Conservation (phyloP, 2,113 vertebrate genomes). For the Felis chaus region DNA sequence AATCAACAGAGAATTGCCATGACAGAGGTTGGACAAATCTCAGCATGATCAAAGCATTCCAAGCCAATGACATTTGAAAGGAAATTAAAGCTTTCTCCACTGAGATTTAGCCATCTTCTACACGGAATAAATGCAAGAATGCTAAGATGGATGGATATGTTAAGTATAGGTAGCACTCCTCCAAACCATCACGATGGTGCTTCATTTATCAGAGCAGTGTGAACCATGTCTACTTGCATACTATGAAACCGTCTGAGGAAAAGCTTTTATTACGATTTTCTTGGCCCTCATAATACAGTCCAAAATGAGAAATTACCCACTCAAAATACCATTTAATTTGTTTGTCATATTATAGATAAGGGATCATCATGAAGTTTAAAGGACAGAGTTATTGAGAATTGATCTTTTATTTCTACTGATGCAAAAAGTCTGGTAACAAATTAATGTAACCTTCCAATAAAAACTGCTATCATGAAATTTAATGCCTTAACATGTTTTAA, state of each 20-base stretch:
- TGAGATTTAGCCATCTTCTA: conserved; percentile 82
- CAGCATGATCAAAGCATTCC: conserved; percentile 85
- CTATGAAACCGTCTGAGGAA: conserved; percentile 65
- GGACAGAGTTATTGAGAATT: conserved; percentile 78
- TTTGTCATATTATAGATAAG: conserved; percentile 76
- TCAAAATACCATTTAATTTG: conserved; percentile 75
- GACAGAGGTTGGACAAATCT: conserved; percentile 86
- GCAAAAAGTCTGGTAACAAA: conserved; percentile 75
- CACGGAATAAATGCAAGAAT: conserved; percentile 82
- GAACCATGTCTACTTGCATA: conserved; percentile 71
- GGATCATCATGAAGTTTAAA: conserved; percentile 79
- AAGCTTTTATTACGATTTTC: conserved; percentile 8
- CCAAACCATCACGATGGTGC: conserved; percentile 72
- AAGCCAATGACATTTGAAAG: conserved; percentile 86
- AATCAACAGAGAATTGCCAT: conserved; percentile 85
- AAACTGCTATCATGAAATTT: conserved; percentile 78
- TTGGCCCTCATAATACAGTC: conserved; percentile 61
- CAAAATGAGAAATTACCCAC: conserved; percentile 79
- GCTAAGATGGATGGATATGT: conserved; percentile 78
- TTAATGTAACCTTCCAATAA: conserved; percentile 67
- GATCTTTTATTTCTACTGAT: conserved; percentile 81
- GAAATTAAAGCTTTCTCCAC: conserved; percentile 85
- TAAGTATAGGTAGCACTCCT: conserved; percentile 76
- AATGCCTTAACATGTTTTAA: conserved; percentile 79
- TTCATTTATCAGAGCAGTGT: conserved; percentile 78